Base-by-base conservation (phyloP, 1,140 invertebrate species). In the Drosophila kurseongensis region DNA sequence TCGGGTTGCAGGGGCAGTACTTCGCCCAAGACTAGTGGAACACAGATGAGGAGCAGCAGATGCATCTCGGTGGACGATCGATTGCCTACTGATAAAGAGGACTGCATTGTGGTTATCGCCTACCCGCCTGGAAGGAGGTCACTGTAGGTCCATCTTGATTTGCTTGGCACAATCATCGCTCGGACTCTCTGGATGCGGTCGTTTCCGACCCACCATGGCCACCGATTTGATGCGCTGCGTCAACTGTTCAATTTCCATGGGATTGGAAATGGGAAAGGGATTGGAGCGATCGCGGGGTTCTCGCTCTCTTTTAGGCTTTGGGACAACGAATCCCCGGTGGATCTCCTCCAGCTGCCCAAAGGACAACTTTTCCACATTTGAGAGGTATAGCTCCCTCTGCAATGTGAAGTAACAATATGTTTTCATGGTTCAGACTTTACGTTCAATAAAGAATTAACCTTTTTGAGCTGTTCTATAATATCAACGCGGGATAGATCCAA, bases 261-360 rank as follows among this genome's bases (percentile, higher is more conserved):
- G 32, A n/a, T n/a, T 14, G 8, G 47, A 10, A 29, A 8, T 35
- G 13, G 18, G 3, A 23, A 5, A 12, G 2, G 12, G 7, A 32
- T 16, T 57, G 58, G 10, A 9, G 1, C 62, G 75, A 13, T 75
- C 40, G 38, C 75, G 73, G 0, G 59, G 67, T n/a, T 78, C 48
- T 8, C 82, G 74, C 29, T 78, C 52, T 8, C 82, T 60, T 10
- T 35, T 69, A 1, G 82, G 83, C 0, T 51, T 61, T 1, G 82
- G 75, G 7, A 81, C 50, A 6, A 75, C 60, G 8, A 86, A 85
- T 7, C 35, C 36, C 5, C 59, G 44, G 18, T 82, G 88, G 18
- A 88, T 75, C 12, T 75, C 45, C 36, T 51, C 41, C 51, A 86
- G 51, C 32, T 72, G 48, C 0, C 44, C 69, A 36, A 65, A 3